phyloP scores from a whole-genome alignment of 2,113 vertebrate species.

The Seriola aureovittata region DNA sequence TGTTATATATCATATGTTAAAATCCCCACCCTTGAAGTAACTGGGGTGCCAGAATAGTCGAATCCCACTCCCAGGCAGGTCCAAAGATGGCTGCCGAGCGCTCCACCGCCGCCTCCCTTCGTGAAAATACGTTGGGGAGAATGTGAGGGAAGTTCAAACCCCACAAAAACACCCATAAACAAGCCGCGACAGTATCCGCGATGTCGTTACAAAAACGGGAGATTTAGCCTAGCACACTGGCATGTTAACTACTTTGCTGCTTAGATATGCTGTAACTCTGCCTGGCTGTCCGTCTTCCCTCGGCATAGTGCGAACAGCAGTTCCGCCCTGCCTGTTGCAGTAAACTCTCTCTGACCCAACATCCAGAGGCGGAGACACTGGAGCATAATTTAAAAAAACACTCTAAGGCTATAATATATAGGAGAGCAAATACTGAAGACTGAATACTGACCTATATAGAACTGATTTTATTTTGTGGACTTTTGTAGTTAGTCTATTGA shows the following conservation, averaged over 20 bases:
- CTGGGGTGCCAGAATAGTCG: slow-evolving; percentile 76
- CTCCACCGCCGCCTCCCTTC: slow-evolving; percentile 81
- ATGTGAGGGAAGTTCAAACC: slow-evolving; percentile 74
- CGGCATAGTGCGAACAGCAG: slow-evolving; percentile 65
- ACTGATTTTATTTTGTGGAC: neutral
- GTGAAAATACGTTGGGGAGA: slow-evolving; percentile 72
- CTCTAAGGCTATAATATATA: too few species aligned
- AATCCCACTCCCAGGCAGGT: slow-evolving; percentile 81
- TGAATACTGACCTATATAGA: neutral
- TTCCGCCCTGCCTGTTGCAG: slow-evolving; percentile 78
- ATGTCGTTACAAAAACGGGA: slow-evolving; percentile 2
- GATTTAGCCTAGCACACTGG: slow-evolving; percentile 13
- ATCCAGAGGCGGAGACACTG: slow-evolving; percentile 71
- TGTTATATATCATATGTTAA: slow-evolving; percentile 48
- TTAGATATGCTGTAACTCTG: slow-evolving; percentile 56
- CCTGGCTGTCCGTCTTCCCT: slow-evolving; percentile 57
- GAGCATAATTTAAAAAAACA: neutral
- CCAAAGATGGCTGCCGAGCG: slow-evolving; percentile 87
- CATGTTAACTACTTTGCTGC: slow-evolving; percentile 37
- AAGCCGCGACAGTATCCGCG: slow-evolving; percentile 40
- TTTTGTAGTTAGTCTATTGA: neutral
- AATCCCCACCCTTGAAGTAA: slow-evolving; percentile 84
- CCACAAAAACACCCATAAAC: slow-evolving; percentile 56
- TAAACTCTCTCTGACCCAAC: slow-evolving; percentile 80
- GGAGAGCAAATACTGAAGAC: too few species aligned